phyloP scores from a whole-genome alignment of 1,140 invertebrate genomes.

The Scylla paramamosain region DNA sequence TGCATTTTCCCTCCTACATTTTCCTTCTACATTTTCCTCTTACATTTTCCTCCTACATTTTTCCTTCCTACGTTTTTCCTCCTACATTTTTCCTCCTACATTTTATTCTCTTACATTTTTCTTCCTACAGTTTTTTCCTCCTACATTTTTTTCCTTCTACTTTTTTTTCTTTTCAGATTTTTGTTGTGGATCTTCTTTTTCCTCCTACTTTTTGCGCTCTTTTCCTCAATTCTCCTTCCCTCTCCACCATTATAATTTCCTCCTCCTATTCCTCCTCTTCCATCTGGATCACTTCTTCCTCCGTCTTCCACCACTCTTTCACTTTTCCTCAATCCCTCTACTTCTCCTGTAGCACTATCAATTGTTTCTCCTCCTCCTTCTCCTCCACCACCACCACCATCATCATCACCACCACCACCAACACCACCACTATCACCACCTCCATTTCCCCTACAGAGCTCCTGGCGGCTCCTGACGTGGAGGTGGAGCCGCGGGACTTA shows the following conservation, averaged over 20 bases:
- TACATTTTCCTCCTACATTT: neutral
- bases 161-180: too few species aligned
- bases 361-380: neutral
- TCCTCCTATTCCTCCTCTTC: too few species aligned
- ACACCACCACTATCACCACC: neutral
- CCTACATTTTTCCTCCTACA: neutral
- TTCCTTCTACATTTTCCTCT: too few species aligned
- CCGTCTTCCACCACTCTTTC: neutral
- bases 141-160: neutral
- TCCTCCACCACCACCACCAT: neutral
- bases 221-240: neutral
- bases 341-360: neutral
- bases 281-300: neutral
- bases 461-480: constrained; percentile 58
- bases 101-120: neutral
- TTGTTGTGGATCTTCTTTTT: too few species aligned
- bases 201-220: neutral
- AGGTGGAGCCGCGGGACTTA: constrained; percentile 59
- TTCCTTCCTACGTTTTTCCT: neutral
- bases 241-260: neutral
- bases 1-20: neutral
- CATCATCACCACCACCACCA: neutral
- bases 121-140: neutral
- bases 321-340: neutral
- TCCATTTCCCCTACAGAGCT: constrained; percentile 34